These are phyloP conservation scores for Lordiphosa fenestrarum DNA, from an alignment of 2,888 invertebrate genomes.

Conservation along the genomic window DNA sequence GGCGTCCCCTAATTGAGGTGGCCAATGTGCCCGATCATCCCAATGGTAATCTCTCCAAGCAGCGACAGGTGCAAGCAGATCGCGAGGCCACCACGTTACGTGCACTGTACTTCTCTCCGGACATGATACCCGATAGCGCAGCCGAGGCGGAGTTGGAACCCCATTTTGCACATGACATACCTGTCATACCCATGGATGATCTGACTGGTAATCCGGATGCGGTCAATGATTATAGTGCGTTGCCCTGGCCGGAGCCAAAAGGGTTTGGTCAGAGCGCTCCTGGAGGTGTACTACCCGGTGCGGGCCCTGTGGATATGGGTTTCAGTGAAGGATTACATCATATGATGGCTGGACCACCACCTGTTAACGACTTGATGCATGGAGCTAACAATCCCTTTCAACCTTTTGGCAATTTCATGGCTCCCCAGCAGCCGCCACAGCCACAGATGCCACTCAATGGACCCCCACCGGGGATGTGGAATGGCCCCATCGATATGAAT, in stretches of 20 bases:
- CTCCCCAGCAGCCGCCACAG: conserved; percentile 21
- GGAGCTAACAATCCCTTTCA: conserved; percentile 64
- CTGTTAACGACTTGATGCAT: conserved; percentile 39
- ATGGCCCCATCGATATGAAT: conserved; percentile 50
- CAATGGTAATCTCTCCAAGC: conserved; percentile 90
- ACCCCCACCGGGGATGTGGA: conserved; percentile 50
- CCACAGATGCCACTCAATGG: conserved; percentile 45
- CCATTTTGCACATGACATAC: conserved; percentile 88
- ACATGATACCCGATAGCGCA: conserved; percentile 92
- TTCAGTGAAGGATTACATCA: conserved; percentile 35
- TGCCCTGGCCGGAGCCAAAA: conserved; percentile 93
- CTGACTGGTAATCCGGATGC: conserved; percentile 90
- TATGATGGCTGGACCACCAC: conserved; percentile 20
- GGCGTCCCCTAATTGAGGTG: conserved; percentile 87
- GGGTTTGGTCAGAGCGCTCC: conserved; percentile 76
- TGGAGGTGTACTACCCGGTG: conserved; percentile 1
- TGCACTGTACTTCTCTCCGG: conserved; percentile 89
- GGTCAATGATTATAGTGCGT: conserved; percentile 87
- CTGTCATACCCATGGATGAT: conserved; percentile 93
- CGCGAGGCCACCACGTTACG: conserved; percentile 92
- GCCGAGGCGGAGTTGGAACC: conserved; percentile 93
- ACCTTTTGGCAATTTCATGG: conserved; percentile 62
- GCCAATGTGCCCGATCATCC: conserved; percentile 85
- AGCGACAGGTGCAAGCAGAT: conserved; percentile 92
- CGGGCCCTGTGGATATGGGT: conserved; percentile 37